These are phyloP conservation scores for Epirrhoe tristata DNA, from an alignment of 2,888 invertebrate genomes.

Conservation along the genomic window DNA sequence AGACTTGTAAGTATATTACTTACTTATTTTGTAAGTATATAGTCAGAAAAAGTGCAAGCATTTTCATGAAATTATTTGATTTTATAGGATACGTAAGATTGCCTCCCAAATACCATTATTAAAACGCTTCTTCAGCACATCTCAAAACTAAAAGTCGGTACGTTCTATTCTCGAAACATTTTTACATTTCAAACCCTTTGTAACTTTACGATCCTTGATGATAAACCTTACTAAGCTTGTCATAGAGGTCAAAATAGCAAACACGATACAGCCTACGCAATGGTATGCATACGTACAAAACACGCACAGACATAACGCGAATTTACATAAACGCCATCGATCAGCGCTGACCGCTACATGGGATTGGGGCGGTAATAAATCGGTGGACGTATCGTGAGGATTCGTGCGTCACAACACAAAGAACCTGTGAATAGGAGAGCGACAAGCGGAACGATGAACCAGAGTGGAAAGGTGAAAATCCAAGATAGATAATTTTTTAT, in stretches of 20 bases:
- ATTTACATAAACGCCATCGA: slow-evolving; percentile 43
- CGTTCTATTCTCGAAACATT: no score
- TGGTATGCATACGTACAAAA: slow-evolving; percentile 29
- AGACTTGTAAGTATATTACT: no score
- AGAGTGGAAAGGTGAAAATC: neutral
- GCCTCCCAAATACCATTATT: no score
- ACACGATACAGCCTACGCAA: slow-evolving; percentile 10
- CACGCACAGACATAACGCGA: slow-evolving; percentile 26
- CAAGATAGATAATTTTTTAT: no score
- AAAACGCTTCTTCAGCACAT: no score
- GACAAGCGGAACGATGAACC: slow-evolving; percentile 10
- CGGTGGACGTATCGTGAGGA: slow-evolving; percentile 29
- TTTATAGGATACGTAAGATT: no score
- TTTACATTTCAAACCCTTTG: slow-evolving; percentile 2
- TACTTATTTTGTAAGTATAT: no score
- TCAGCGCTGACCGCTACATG: slow-evolving; percentile 47
- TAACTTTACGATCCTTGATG: neutral
- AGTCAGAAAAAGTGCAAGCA: no score
- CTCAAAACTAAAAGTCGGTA: neutral
- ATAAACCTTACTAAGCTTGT: neutral
- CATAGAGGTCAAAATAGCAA: slow-evolving; percentile 5
- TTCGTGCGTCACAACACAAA: slow-evolving; percentile 35
- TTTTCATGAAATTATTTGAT: no score
- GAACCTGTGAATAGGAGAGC: neutral
- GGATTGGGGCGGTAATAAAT: slow-evolving; percentile 42